phyloP scores from a whole-genome alignment of 1,140 invertebrate species.

The Euglossa dilemma region DNA sequence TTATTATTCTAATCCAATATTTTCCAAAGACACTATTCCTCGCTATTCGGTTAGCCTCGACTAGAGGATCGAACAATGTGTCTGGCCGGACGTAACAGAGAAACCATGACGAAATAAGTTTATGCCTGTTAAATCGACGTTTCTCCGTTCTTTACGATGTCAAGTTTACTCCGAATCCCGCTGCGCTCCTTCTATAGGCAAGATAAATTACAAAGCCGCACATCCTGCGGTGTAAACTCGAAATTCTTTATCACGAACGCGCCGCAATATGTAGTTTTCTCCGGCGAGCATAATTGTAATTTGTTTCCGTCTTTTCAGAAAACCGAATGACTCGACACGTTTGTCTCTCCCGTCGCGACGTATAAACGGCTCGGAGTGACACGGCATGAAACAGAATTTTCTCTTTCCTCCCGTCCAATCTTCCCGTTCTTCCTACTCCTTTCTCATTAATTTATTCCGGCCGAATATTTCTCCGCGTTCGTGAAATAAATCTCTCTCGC shows the following conservation, averaged over 20 bases:
- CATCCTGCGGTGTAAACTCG: constrained; percentile 50
- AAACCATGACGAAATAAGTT: constrained; percentile 7
- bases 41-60: neutral
- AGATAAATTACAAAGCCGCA: constrained; percentile 48
- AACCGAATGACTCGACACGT: constrained; percentile 19
- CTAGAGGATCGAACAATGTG: neutral
- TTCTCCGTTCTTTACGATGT: neutral
- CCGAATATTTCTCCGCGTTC: neutral
- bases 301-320: constrained; percentile 25
- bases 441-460: neutral
- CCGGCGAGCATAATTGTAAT: constrained; percentile 4
- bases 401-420: too few relatives aligned
- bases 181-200: constrained; percentile 17
- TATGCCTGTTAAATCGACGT: constrained; percentile 10
- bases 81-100: neutral
- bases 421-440: too few relatives aligned
- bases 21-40: neutral
- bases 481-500: too few relatives aligned
- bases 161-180: constrained; percentile 15
- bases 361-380: neutral
- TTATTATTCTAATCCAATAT: neutral
- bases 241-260: constrained; percentile 32
- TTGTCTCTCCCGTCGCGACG: neutral
- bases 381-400: neutral
- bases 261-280: constrained; percentile 6